Conservation (phyloP, 2,888 invertebrate species). For the Epirrhoe tristata region DNA sequence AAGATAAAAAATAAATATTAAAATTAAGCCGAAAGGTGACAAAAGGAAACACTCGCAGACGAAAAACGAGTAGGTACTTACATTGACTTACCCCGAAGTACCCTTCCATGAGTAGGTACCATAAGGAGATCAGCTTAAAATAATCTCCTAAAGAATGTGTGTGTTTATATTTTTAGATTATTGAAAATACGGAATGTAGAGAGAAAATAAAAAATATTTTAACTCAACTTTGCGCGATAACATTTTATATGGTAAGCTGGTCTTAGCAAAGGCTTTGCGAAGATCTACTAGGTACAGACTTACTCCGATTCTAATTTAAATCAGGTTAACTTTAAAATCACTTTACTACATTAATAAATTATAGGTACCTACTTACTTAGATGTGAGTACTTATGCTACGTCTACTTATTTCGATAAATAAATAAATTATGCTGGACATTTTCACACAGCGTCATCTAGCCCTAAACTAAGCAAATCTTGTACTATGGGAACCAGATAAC, state of each 20-base stretch:
- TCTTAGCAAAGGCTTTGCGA: neutral
- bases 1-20: constrained; percentile 21
- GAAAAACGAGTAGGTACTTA: constrained; percentile 21
- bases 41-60: constrained; percentile 24
- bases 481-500: too few relatives aligned
- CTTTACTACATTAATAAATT: neutral
- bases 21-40: constrained; percentile 27
- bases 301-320: neutral
- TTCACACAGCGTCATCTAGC: too few relatives aligned
- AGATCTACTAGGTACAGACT: neutral
- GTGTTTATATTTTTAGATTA: neutral
- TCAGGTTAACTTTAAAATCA: neutral
- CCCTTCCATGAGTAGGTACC: neutral
- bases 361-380: neutral
- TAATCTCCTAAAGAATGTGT: constrained; percentile 13
- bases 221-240: constrained; percentile 1
- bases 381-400: too few relatives aligned
- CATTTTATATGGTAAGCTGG: neutral
- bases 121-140: constrained; percentile 19
- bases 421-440: too few relatives aligned
- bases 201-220: constrained; percentile 6
- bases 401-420: too few relatives aligned
- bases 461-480: too few relatives aligned
- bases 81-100: neutral
- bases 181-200: neutral